Conservation (phyloP, 2,113 vertebrate genomes). For the Motacilla alba region DNA sequence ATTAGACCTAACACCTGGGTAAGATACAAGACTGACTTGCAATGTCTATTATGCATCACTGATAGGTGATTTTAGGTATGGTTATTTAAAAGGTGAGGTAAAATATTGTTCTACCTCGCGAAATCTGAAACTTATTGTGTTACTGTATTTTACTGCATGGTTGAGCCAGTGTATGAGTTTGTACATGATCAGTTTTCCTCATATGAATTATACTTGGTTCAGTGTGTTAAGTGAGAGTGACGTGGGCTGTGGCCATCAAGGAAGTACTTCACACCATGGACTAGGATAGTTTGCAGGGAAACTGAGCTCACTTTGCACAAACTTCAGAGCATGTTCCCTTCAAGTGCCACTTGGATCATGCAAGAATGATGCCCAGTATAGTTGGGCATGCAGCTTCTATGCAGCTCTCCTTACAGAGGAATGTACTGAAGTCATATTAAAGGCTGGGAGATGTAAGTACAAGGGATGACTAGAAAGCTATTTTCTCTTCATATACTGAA, state of each 20-base stretch:
- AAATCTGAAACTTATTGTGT: background rate
- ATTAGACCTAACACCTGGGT: background rate
- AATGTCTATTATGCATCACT: background rate
- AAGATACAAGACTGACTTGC: background rate
- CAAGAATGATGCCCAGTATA: background rate
- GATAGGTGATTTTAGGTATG: accelerated
- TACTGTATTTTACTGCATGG: background rate
- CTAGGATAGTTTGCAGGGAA: background rate
- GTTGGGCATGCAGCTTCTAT: background rate
- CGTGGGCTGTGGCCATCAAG: accelerated
- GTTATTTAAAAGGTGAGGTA: background rate
- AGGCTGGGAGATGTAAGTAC: background rate
- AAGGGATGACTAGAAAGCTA: background rate
- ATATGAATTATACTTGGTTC: background rate
- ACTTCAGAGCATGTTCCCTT: background rate
- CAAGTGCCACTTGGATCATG: background rate
- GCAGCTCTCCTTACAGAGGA: background rate
- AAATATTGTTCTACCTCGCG: background rate
- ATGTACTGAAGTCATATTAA: background rate
- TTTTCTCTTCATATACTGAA: background rate
- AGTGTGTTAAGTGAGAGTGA: background rate
- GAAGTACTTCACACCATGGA: background rate
- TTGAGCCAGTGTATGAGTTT: background rate
- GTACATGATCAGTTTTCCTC: background rate
- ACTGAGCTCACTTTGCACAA: background rate